These are phyloP conservation scores for Pteropus alecto DNA, from an alignment of 2,113 vertebrate genomes.

Conservation along the genomic window DNA sequence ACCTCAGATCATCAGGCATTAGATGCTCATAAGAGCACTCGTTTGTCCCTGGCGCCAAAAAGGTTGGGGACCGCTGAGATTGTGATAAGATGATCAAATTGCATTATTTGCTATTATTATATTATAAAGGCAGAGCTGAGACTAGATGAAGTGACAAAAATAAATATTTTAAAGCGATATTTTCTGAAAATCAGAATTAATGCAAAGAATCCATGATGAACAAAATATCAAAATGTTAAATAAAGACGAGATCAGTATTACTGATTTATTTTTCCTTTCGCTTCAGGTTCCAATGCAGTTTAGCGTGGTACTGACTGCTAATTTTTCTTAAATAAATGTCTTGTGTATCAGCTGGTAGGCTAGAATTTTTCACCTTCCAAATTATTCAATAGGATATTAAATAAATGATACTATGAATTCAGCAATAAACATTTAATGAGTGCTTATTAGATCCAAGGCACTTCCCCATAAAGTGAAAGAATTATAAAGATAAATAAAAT, in stretches of 20 bases:
- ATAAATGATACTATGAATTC: background rate
- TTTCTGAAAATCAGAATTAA: background rate
- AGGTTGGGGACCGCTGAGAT: background rate
- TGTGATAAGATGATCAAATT: background rate
- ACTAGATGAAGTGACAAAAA: background rate
- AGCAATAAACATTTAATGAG: background rate
- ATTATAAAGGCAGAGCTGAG: background rate
- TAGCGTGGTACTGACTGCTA: background rate
- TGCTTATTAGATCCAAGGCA: background rate
- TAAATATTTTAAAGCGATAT: background rate
- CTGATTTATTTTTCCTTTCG: background rate
- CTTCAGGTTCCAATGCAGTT: background rate
- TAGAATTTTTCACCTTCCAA: background rate
- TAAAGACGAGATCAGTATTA: background rate
- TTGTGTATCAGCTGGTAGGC: background rate
- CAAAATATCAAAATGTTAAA: background rate
- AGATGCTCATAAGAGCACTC: no score
- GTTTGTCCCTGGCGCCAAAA: no score
- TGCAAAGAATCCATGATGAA: background rate
- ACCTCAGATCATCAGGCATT: no score
- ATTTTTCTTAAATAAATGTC: background rate
- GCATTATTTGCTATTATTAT: background rate
- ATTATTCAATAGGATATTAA: background rate
- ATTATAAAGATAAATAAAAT: conserved; percentile 4
- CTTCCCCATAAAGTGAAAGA: background rate